Base-by-base conservation (phyloP, 1,140 invertebrate genomes). In the Zaprionus ghesquierei region DNA sequence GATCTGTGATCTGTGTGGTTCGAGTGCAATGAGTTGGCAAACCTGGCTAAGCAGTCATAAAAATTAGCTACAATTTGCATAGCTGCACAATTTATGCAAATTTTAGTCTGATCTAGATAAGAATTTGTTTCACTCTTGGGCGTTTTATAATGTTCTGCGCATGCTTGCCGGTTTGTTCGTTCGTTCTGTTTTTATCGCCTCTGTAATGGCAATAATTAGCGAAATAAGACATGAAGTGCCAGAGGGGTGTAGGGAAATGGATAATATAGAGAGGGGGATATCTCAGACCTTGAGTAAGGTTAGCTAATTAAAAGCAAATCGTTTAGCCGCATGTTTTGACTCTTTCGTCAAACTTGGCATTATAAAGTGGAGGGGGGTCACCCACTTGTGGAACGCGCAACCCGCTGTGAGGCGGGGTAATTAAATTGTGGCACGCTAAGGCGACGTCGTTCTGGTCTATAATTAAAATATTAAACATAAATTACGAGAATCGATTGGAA, bases 71-170 rank as follows among this genome's bases (percentile, higher is more conserved):
- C 79, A 69, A 86, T 86, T 86, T 86, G 75, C 82, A 86, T 86
- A 86, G 82, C 75, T 79, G 82, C 51, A 82, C 75, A 87, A 79
- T 87, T 86, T 86, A 86, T 86, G 82, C 82, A 86, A 86, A 86
- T 79, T 65, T 62, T 25, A 6, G n/a, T 15, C 59, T 55, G 81
- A 85, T 85, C 82, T 69, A 68, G 72, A 85, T 85, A 81, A 81
- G 77, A 80, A 63, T 64, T 33, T 74, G 25, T 74, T 68, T 41
- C 35, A 41, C 35, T 15, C 58, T 63, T 74, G 70, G 56, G 64
- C 64, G 51, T 38, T 56, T 53, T 27, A 15, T 62, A 31, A 35
- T 49, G 15, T 51, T 22, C 18, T 46, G 2, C 10, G 6, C 20
- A 46, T 61, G 56, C 68, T 71, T 69, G 35, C 71, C 71, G 35